Conservation (phyloP, 2,888 invertebrate genomes). For the Eurois occulta region DNA sequence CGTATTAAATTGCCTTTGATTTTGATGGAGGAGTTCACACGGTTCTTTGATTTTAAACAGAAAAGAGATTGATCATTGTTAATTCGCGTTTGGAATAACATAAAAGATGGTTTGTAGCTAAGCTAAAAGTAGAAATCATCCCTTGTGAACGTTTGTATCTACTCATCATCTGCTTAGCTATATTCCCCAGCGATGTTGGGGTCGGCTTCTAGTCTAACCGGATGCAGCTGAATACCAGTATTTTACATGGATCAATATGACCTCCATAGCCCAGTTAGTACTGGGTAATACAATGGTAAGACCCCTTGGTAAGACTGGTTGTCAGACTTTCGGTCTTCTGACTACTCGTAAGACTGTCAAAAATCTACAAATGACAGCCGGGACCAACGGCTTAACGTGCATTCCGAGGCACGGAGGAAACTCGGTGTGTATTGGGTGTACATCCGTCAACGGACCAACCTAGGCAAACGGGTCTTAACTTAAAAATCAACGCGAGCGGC, state of each 20-base stretch:
- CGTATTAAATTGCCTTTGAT: constrained; percentile 44
- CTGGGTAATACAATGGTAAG: no score
- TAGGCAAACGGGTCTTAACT: background rate
- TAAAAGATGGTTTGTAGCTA: background rate
- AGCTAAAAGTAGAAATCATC: no score
- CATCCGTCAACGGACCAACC: background rate
- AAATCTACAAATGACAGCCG: background rate
- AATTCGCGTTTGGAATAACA: background rate
- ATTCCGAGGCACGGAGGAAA: no score
- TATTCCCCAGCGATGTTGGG: background rate
- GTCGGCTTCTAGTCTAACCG: background rate
- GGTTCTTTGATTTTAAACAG: background rate
- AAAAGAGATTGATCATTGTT: background rate
- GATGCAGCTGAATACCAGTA: background rate
- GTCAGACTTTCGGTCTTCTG: no score
- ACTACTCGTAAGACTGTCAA: no score
- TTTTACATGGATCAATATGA: no score
- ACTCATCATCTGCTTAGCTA: background rate
- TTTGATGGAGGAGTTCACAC: constrained; percentile 19
- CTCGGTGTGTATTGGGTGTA: background rate
- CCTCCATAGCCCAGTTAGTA: no score
- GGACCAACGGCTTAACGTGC: background rate
- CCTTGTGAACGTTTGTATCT: no score
- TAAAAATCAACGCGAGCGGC: background rate
- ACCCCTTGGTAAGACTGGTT: background rate